Evolutionary conservation across 2,797 vertebrate genomes (phyloP).

Genomic region (Acipenser transmontanus): DNA sequence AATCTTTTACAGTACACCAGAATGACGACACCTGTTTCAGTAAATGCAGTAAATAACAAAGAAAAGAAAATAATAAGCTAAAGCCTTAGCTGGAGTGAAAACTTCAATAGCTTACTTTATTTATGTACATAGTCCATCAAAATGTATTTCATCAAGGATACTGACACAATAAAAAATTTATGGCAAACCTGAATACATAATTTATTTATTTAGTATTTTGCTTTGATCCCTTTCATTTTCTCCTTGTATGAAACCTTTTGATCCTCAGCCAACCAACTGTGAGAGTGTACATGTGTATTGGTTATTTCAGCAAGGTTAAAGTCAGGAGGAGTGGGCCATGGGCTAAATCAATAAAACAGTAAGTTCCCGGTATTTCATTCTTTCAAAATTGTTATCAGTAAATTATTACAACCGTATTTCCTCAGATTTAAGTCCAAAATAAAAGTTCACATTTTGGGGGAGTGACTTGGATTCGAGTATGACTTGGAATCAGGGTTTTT

Average conservation of each 20-base stretch:
- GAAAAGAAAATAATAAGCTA: too few species aligned
- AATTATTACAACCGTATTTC: too few species aligned
- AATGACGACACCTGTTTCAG: too few species aligned
- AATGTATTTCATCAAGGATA: conserved; percentile 25
- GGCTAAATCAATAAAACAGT: conserved; percentile 22
- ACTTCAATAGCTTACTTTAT: conserved; percentile 17
- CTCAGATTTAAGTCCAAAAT: too few species aligned
- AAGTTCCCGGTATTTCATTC: too few species aligned
- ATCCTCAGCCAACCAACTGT: conserved; percentile 21
- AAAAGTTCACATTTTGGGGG: too few species aligned
- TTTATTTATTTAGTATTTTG: conserved; percentile 29
- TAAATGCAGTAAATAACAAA: too few species aligned
- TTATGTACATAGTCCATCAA: conserved; percentile 25
- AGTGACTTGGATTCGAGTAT: too few species aligned
- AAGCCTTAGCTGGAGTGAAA: too few species aligned
- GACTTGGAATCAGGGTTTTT: too few species aligned
- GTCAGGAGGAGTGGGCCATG: conserved; percentile 23
- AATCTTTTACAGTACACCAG: too few species aligned
- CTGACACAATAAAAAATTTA: conserved; percentile 26
- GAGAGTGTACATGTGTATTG: conserved; percentile 25
- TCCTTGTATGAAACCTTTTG: conserved; percentile 28
- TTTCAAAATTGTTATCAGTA: too few species aligned
- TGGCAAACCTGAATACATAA: conserved; percentile 32
- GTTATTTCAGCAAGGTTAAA: conserved; percentile 27
- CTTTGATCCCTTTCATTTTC: conserved; percentile 26